Conservation (phyloP, 2,888 invertebrate species). For the Caenorhabditis angaria region DNA sequence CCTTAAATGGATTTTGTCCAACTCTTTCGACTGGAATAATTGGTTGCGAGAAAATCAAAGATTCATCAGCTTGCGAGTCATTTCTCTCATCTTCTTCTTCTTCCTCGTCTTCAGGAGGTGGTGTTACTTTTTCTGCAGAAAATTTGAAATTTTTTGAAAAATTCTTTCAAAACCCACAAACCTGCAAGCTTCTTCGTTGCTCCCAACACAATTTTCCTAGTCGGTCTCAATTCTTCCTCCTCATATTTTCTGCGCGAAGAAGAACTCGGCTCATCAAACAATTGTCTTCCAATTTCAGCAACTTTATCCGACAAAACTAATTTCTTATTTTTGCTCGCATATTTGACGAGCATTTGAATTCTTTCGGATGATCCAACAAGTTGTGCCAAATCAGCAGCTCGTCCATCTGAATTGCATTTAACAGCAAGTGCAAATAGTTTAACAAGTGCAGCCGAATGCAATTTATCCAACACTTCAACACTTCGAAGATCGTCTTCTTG, state of each 20-base stretch:
- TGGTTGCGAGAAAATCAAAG: conserved; percentile 11
- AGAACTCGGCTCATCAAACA: neutral
- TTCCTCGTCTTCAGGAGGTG: conserved; percentile 6
- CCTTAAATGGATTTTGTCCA: conserved; percentile 30
- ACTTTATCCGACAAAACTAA: conserved; percentile 61
- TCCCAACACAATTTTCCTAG: neutral
- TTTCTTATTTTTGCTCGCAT: conserved; percentile 55
- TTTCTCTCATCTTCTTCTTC: conserved; percentile 7
- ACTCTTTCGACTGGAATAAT: conserved; percentile 14
- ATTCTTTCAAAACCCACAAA: neutral
- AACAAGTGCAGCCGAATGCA: conserved; percentile 44
- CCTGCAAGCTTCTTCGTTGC: neutral
- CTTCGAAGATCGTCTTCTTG: conserved; percentile 5
- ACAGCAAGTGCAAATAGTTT: conserved; percentile 60
- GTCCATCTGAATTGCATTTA: conserved; percentile 43
- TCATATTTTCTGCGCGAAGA: neutral
- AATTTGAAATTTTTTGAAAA: neutral
- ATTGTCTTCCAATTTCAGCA: conserved; percentile 28
- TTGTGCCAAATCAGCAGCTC: conserved; percentile 60
- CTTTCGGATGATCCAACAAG: conserved; percentile 44
- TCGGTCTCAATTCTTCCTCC: conserved; percentile 4
- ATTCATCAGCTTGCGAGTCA: conserved; percentile 17
- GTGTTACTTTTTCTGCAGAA: neutral
- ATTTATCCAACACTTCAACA: conserved; percentile 6
- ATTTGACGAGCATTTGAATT: conserved; percentile 52